phyloP scores from a whole-genome alignment of 2,113 vertebrate species.

The Nibea coibor region DNA sequence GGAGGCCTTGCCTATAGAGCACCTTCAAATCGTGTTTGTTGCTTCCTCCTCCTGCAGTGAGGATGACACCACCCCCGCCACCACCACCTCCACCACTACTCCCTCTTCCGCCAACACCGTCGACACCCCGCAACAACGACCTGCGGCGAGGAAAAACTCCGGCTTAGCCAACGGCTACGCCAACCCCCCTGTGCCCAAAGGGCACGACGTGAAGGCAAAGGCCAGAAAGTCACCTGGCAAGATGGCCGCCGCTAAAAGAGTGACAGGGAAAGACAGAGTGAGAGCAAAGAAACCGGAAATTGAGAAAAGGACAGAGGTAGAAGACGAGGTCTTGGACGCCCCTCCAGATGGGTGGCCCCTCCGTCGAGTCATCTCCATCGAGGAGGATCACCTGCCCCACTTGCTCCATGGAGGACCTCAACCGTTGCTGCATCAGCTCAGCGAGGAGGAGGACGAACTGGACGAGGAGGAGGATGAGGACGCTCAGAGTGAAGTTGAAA shows the following conservation, averaged over 20 bases:
- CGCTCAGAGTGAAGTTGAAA: constrained; percentile 55
- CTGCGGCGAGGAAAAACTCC: constrained; percentile 75
- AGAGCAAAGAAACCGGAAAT: constrained; percentile 57
- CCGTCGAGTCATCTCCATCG: constrained; percentile 94
- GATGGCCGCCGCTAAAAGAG: constrained; percentile 18
- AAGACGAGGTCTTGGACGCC: constrained; percentile 63
- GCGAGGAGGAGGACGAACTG: constrained; percentile 81
- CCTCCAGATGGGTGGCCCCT: constrained; percentile 78
- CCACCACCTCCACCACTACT: not conserved
- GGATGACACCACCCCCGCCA: constrained; percentile 49
- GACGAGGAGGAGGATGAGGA: constrained; percentile 50
- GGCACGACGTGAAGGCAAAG: constrained; percentile 48
- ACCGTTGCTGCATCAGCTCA: constrained; percentile 81
- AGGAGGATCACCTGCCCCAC: constrained; percentile 93
- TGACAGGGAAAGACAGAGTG: constrained; percentile 29
- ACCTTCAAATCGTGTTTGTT: constrained; percentile 83
- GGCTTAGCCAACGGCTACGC: constrained; percentile 71
- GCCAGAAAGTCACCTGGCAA: constrained; percentile 28
- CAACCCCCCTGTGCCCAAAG: not conserved
- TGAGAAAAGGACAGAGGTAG: constrained; percentile 26
- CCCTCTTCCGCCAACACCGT: not conserved
- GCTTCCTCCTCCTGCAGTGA: constrained; percentile 79
- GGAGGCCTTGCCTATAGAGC: constrained; percentile 79
- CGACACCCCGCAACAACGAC: constrained; percentile 51
- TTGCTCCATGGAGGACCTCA: constrained; percentile 83